Base-by-base conservation (phyloP, 2,113 vertebrate genomes). In the Nycticebus coucang region DNA sequence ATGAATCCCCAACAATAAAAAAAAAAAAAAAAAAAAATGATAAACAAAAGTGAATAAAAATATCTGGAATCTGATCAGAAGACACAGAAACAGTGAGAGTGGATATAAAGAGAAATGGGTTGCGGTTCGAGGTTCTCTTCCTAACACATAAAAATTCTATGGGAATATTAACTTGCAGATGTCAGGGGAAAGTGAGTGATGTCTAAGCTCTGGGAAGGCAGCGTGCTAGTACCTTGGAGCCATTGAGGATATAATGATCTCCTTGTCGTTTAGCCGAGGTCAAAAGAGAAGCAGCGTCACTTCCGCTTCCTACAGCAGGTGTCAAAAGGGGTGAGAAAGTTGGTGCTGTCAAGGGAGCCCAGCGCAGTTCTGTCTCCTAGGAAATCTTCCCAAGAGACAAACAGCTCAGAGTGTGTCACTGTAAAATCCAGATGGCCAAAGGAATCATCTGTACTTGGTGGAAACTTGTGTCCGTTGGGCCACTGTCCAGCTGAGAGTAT, bases 261-360 rank as follows among this genome's bases (percentile, higher is more conserved):
- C 99, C 99, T 66, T 99, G 98, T 96, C 64, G 98, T 95, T 98
- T 98, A 59, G 99, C 99, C 12, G 98, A 98, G 41, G 99, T 99
- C 94, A 99, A 82, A 89, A 99, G 98, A 18, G 99, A 99, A 13
- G 99, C 99, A 26, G 99, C 99, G 95, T 99, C 99, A 72, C 99
- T 99, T 50, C 99, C 99, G 13, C 99, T 99, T 96, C 99, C 99
- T 99, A 80, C 68, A 92, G 8, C 4, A 45, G 89, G 80, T 78
- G 85, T 66, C 12, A 57, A 78, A 66, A 89, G 81, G 35, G n/a
- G 19, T 17, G 88, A 92, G 74, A 90, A 75, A 93, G 57, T 64
- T 26, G 89, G 64, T 78, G 26, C 95, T 59, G n/a, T 57, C 71
- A 35, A 33, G 30, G 81, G 21, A 77, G 41, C 21, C 37, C 9